Evolutionary conservation across 2,113 vertebrate species (phyloP), one percentile per base, ranked within the genome.

Genomic region (Zosterops lateralis): DNA sequence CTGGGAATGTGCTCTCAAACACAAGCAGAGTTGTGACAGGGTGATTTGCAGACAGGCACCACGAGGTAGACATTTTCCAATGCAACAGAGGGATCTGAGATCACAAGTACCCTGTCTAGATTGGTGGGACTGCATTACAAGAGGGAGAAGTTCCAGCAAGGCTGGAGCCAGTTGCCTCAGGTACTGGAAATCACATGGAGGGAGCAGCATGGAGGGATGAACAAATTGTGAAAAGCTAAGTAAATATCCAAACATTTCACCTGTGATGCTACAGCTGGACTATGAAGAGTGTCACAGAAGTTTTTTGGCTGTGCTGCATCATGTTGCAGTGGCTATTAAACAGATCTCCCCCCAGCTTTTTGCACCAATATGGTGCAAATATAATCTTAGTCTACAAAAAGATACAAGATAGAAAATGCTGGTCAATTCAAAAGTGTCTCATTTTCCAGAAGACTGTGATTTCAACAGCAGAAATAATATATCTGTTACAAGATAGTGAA

Each of bases 261-360:
- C 17, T 56, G 17, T 32, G n/a, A 60, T 86, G 58, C 42, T 66
- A 31, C 60, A 88, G 45, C 45, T 60, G 56, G 20, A 44, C 60
- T 83, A 47, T 1, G 3, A 51, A 34, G 10, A n/a, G 9, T 38
- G 8, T 19, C 32, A 13, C 40, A 42, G 60, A 51, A 20, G 10
- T 14, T 75, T 68, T 92, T 79, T 48, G 61, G 28, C 48, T 48
- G 36, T 36, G 53, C 36, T 82, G 10, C 48, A 24, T 45, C 28
- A 32, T 1, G 0, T 45, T 65, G 58, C 26, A 50, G 45, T 8
- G 62, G 16, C 71, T 76, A 20, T 48, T 21, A 28, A 81, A 40
- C 20, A 71, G n/a, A n/a, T 2, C 2, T 44, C 8, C 28, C 50
- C 11, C 7, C 1, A 0, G 0, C 4, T 44, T 17, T 53, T 84